These are phyloP conservation scores for Carterocephalus palaemon DNA, from an alignment of 2,888 invertebrate species.

Conservation along the genomic window DNA sequence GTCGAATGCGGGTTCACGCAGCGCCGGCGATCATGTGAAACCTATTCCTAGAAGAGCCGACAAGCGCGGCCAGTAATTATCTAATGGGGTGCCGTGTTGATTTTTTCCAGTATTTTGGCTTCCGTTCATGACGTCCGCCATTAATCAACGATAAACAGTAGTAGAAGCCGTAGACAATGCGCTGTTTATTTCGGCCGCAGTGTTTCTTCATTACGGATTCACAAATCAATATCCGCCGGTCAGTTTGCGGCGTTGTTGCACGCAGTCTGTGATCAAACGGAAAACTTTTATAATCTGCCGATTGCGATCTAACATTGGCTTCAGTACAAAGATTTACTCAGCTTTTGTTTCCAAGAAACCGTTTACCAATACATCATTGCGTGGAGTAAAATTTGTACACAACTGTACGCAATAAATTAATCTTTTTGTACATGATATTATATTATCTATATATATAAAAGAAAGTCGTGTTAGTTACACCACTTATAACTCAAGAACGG, in stretches of 20 bases:
- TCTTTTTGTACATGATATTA: no score
- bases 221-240: conserved; percentile 20
- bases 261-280: conserved; percentile 18
- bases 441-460: no score
- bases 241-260: conserved; percentile 9
- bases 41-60: conserved; percentile 63
- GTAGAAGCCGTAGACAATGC: conserved; percentile 35
- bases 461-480: no score
- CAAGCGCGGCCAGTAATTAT: conserved; percentile 66
- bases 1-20: conserved; percentile 47
- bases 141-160: conserved; percentile 62
- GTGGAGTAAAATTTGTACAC: no score
- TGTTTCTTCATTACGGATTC: conserved; percentile 24
- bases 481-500: no score
- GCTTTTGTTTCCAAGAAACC: no score
- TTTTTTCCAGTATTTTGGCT: conserved; percentile 70
- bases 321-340: no score
- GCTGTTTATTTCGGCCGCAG: conserved; percentile 18
- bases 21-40: conserved; percentile 37
- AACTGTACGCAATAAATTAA: no score
- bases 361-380: no score
- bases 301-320: conserved; percentile 5
- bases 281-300: conserved; percentile 17
- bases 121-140: conserved; percentile 60
- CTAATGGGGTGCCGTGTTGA: conserved; percentile 68